Base-by-base conservation (phyloP, 2,797 vertebrate species). In the Varecia variegata region DNA sequence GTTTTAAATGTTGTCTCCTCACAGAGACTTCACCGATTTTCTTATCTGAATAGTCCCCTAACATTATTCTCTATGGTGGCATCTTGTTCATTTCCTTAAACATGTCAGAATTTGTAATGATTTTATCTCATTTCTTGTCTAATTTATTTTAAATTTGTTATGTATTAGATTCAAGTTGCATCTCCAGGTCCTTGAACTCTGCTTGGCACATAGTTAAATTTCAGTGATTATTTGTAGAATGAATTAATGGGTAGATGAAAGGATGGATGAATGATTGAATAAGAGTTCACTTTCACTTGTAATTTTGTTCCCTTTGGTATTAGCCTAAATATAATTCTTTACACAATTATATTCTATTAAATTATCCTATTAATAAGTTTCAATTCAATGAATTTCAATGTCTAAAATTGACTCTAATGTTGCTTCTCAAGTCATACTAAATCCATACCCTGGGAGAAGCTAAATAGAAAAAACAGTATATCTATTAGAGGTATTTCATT, bases 321-420 rank as follows among this genome's bases (percentile, higher is more conserved):
- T 80, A 91, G 38, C 13, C 18, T 93, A 87, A 87, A 79, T 23
- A 30, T 50, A 86, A 79, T 70, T 88, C 13, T 52, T 13, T 94
- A 20, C 17, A 20, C 9, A 88, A 70, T 18, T 52, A 58, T 65
- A 90, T 79, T 83, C 3, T 45, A 85, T 70, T 76, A 93, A 85
- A 70, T 56, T 4, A 92, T 71, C 30, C 21, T 45, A 81, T 84
- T 17, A 68, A 68, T 83, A 79, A 56, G 11, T 85, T 85, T 88
- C n/a, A 95, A 20, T 60, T 94, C 65, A 81, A 17, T 52, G 30
- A 70, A 81, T 93, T 85, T 91, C 70, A 89, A 89, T 52, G 25
- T 18, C 47, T 43, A 92, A 95, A 73, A 77, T 32, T 89, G 43
- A 56, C 25, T 38, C 32, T 70, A 88, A 85, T 1, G 62, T 77